Percentiles rank a stretch among this genome's conserved stretches.
phyloP scores from a whole-genome alignment of 2,888 invertebrate genomes.

The Epinotia bilunana region DNA sequence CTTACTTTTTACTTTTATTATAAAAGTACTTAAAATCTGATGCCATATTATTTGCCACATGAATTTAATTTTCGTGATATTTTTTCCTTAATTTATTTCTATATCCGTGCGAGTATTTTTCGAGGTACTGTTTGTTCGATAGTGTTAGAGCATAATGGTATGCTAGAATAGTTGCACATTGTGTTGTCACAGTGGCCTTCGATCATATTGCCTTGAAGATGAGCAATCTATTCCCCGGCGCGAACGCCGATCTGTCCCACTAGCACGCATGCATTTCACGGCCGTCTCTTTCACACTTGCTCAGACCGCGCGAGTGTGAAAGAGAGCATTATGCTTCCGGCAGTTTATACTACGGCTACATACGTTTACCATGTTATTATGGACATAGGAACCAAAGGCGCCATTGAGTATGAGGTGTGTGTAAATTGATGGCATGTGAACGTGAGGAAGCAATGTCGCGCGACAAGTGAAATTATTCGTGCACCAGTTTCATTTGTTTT shows the following conservation, averaged over 20 bases:
- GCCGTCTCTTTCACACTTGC: neutral
- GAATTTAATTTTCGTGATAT: constrained; percentile 80
- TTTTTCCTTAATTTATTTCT: constrained; percentile 74
- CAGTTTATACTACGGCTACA: neutral
- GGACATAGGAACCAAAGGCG: too few species aligned
- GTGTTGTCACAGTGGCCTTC: constrained; percentile 76
- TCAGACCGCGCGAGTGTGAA: neutral
- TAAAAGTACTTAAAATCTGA: constrained; percentile 82
- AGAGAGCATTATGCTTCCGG: neutral
- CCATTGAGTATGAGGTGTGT: neutral
- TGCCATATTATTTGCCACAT: constrained; percentile 84
- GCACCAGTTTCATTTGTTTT: too few species aligned
- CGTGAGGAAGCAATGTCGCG: too few species aligned
- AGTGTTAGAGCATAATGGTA: constrained; percentile 71
- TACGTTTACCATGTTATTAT: neutral
- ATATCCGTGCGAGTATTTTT: constrained; percentile 57
- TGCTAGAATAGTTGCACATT: constrained; percentile 78
- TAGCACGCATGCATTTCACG: constrained; percentile 8
- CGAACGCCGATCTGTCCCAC: constrained; percentile 24
- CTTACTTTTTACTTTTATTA: constrained; percentile 67
- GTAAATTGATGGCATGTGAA: too few species aligned
- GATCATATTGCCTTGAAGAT: constrained; percentile 73
- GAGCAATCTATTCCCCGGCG: constrained; percentile 48
- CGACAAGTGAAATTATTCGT: too few species aligned
- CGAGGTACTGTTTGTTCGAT: constrained; percentile 53